Base-by-base conservation (phyloP, 2,888 invertebrate species). In the Leucania comma region DNA sequence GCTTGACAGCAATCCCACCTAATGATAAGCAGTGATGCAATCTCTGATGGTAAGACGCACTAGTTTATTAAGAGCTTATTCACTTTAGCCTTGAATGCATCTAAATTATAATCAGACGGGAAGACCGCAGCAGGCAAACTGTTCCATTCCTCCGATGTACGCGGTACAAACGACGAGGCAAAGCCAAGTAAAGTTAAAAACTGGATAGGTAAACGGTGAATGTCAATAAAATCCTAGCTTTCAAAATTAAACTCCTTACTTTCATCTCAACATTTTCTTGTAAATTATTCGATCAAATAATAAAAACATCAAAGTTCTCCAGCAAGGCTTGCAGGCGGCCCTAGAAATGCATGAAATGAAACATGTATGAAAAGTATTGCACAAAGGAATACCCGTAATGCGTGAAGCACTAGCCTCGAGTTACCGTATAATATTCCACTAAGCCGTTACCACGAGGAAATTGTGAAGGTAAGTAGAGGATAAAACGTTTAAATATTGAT, bases 261-360 rank as follows among this genome's bases (percentile, higher is more conserved):
- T 14, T 17, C 59, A 53, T 17, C 14, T 12, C 10, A 50, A 3
- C n/a, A 59, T 46, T 74, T 66, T 12, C 32, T 51, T 71, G 4
- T 24, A 59, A 69, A 75, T 77, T 72, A 72, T 70, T 57, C 22
- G 46, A 76, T 51, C 38, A 65, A 72, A 72, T 76, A 71, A 66
- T 66, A 66, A 76, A 63, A 48, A 75, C 61, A 64, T 80, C 60
- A 50, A 38, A 57, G 26, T 66, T 26, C 24, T 35, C 22, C 50
- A 56, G 24, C 38, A 61, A 20, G n/a, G 58, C 42, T 53, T 42
- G 26, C 46, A 56, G 12, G 61, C 56, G 63, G 56, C 61, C 58
- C 68, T 68, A 80, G 71, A 72, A 82, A 84, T 83, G 82, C 82
- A 84, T 83, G 75, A 73, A 70, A 83, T 83, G 84, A 82, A 83